Percentiles rank a stretch among this genome's conserved stretches.
Conservation (phyloP, 2,888 invertebrate genomes). For the Nipponacmea schrenckii region DNA sequence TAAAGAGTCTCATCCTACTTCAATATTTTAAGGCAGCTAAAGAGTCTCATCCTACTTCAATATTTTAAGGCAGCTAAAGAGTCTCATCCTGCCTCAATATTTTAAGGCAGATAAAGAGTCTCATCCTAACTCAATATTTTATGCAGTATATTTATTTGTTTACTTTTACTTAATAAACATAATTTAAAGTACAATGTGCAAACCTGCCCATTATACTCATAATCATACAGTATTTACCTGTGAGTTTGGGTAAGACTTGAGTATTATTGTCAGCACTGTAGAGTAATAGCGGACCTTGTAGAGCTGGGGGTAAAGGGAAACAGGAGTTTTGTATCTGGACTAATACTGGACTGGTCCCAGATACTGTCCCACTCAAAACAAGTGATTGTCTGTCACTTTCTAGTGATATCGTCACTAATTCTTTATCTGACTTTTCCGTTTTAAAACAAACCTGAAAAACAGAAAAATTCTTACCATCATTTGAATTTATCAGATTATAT, state of each 20-base stretch:
- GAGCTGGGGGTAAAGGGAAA: constrained; percentile 43
- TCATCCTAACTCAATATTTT: too few relatives aligned
- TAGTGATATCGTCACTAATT: constrained; percentile 36
- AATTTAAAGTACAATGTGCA: too few relatives aligned
- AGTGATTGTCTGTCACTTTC: constrained; percentile 29
- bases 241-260: constrained; percentile 39
- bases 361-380: constrained; percentile 42
- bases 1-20: too few relatives aligned
- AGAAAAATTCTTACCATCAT: background rate
- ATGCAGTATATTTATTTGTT: too few relatives aligned
- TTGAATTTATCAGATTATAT: too few relatives aligned
- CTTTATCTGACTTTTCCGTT: constrained; percentile 31
- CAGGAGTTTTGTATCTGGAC: constrained; percentile 39
- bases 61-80: too few relatives aligned
- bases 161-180: too few relatives aligned
- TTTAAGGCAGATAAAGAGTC: too few relatives aligned
- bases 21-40: too few relatives aligned
- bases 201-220: too few relatives aligned
- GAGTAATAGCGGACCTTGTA: constrained; percentile 39
- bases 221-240: constrained; percentile 35
- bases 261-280: constrained; percentile 40
- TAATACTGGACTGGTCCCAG: constrained; percentile 43
- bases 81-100: too few relatives aligned
- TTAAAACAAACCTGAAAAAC: constrained; percentile 33
- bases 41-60: too few relatives aligned